Evolutionary conservation across 2,888 invertebrate genomes (phyloP).

Genomic region (Hermaeophaga mercurialis): DNA sequence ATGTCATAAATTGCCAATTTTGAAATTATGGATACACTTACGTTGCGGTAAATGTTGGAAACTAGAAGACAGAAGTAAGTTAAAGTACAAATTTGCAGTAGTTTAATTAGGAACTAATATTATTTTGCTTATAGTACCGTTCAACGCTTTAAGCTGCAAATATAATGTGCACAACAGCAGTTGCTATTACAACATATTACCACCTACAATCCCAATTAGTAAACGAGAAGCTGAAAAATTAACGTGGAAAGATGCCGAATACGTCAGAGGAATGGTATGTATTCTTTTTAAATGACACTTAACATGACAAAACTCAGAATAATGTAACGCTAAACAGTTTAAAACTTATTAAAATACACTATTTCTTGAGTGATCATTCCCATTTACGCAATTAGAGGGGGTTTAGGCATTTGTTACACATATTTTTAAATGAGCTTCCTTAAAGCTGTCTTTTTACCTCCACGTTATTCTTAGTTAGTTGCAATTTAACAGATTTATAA

Average conservation of each 20-base stretch:
- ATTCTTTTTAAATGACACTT: neutral
- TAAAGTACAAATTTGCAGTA: too few species aligned
- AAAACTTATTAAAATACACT: too few species aligned
- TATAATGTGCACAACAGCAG: neutral
- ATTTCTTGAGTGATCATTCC: too few species aligned
- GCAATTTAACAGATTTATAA: too few species aligned
- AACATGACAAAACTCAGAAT: too few species aligned
- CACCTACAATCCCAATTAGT: constrained; percentile 33
- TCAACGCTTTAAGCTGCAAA: neutral
- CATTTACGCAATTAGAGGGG: too few species aligned
- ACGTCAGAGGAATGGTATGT: constrained; percentile 37
- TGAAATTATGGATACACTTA: constrained; percentile 53
- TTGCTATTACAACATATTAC: neutral
- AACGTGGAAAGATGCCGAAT: constrained; percentile 46
- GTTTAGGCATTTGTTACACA: too few species aligned
- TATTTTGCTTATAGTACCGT: neutral
- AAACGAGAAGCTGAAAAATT: constrained; percentile 30
- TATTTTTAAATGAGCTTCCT: too few species aligned
- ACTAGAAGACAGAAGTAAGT: constrained; percentile 41
- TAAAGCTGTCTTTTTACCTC: too few species aligned
- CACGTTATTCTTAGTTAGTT: too few species aligned
- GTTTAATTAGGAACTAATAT: neutral
- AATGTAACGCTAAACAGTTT: too few species aligned
- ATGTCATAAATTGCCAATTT: constrained; percentile 52
- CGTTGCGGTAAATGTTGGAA: constrained; percentile 48